Evolutionary conservation across 2,113 vertebrate species (phyloP), one percentile per base, ranked within the genome.

Genomic region (Nibea albiflora): DNA sequence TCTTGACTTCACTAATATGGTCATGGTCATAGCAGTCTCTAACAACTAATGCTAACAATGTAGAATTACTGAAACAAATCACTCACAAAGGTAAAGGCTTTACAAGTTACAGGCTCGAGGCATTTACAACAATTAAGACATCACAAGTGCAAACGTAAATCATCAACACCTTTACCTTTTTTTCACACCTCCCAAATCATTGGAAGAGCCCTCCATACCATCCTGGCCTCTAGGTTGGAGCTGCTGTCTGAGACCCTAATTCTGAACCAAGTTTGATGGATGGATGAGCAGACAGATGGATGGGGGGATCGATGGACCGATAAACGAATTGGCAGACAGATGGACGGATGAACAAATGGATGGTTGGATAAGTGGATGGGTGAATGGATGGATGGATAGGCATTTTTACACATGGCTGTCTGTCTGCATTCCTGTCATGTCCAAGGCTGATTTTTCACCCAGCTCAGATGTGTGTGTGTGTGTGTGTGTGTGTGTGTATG

Each of bases 321-420:
- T 88, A 87, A 91, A 90, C 77, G 60, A 88, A 91, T 87, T 89
- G 90, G 80, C 90, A 92, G 88, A 90, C 87, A 89, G 89, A 92
- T 90, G 88, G 89, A 92, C 65, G 42, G 79, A 88, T 92, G 86
- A 88, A 89, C 86, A 90, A 89, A 92, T 92, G 87, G 84, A 89
- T 88, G 92, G 78, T 78, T 89, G 80, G 78, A 83, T 90, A 79
- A 89, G 82, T 89, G 86, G 83, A 88, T 85, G 85, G 75, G 80
- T 87, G 77, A 85, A 88, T 89, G 86, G 81, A 91, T 92, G 88
- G 85, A 85, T 91, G 83, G 90, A 82, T 83, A 74, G 80, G 87
- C 87, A 85, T 90, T 92, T 91, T 92, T 84, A 88, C 89, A 92
- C 88, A 85, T 87, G 85, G 74, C 75, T 91, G 79, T 93, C 89